Percentiles rank a stretch among this genome's conserved stretches.
Evolutionary conservation across 2,888 invertebrate genomes (phyloP).

Genomic region (Proisotoma minuta): DNA sequence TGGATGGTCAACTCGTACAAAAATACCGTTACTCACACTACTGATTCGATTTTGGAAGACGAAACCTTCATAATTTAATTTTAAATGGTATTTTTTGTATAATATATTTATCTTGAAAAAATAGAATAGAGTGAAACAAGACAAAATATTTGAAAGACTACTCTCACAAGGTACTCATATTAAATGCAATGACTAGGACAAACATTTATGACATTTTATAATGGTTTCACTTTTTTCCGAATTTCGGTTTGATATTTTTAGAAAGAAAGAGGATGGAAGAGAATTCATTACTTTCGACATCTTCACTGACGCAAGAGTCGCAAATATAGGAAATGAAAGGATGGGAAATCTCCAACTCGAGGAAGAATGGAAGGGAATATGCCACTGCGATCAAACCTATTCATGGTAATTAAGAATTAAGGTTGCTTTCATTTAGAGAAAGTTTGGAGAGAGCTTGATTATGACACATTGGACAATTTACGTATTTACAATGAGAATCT

Average conservation of each 20-base stretch:
- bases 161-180: too few relatives aligned
- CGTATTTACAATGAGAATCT: too few relatives aligned
- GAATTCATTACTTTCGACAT: not conserved
- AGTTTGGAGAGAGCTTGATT: not conserved
- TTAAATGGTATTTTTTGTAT: too few relatives aligned
- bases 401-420: too few relatives aligned
- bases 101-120: too few relatives aligned
- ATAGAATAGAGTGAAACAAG: too few relatives aligned
- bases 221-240: constrained; percentile 4
- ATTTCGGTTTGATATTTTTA: not conserved
- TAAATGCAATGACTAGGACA: too few relatives aligned
- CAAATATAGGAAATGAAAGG: constrained; percentile 17
- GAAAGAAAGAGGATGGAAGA: not conserved
- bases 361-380: constrained; percentile 7
- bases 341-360: not conserved
- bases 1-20: constrained; percentile 18
- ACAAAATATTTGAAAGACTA: too few relatives aligned
- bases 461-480: too few relatives aligned
- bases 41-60: constrained; percentile 7
- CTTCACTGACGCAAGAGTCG: not conserved
- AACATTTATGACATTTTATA: too few relatives aligned
- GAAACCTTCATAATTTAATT: constrained; percentile 10
- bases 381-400: constrained; percentile 8
- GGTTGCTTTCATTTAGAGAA: too few relatives aligned
- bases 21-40: not conserved